phyloP scores from a whole-genome alignment of 2,113 vertebrate species.

The Urocynchramus pylzowi region DNA sequence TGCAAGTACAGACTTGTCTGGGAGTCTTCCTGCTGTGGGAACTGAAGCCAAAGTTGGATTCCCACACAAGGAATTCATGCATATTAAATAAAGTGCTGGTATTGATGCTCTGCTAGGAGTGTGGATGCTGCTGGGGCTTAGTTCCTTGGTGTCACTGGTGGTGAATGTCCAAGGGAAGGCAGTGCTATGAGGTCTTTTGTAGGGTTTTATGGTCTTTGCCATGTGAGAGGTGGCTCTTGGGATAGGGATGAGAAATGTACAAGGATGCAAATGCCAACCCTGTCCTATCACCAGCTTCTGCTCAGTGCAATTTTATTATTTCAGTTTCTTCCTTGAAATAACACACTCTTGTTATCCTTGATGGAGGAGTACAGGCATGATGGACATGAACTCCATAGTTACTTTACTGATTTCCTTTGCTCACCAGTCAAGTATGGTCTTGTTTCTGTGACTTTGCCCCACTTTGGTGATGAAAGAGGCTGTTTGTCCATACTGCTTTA shows the following conservation, averaged over 20 bases:
- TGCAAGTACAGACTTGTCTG: slow-evolving; percentile 14
- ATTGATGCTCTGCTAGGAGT: background rate
- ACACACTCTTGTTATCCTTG: background rate
- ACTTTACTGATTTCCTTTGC: background rate
- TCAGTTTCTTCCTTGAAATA: background rate
- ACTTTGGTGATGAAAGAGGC: background rate
- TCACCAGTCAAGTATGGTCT: background rate
- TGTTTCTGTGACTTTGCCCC: background rate
- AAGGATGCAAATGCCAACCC: background rate
- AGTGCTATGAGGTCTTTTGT: background rate
- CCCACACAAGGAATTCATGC: slow-evolving; percentile 2
- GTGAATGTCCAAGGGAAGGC: background rate
- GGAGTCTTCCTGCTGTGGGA: slow-evolving; percentile 24
- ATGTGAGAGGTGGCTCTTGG: background rate
- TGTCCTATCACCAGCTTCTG: background rate
- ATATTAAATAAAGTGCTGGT: background rate
- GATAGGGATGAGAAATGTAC: background rate
- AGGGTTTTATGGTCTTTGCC: background rate
- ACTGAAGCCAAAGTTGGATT: slow-evolving; percentile 14
- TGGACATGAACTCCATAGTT: background rate
- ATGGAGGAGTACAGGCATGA: background rate
- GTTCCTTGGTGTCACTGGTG: background rate
- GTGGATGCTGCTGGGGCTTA: background rate
- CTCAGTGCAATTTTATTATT: background rate
- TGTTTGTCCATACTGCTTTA: background rate